Percentiles rank a stretch among this genome's conserved stretches.
Evolutionary conservation across 2,888 invertebrate genomes (phyloP).

Genomic region (Agrochola lychnidis): DNA sequence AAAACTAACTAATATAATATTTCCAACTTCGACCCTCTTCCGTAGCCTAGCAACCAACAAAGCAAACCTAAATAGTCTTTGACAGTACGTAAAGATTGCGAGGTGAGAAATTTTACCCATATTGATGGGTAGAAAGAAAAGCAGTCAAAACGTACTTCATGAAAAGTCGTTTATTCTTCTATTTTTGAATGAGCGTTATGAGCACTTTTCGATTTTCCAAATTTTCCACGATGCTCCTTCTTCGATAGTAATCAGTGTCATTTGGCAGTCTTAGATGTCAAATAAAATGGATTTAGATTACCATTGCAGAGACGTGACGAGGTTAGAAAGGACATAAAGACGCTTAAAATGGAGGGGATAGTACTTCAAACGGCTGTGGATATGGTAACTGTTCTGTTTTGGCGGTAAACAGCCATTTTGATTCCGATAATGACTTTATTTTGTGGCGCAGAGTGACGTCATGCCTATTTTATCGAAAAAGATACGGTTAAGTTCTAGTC

Average conservation of each 20-base stretch:
- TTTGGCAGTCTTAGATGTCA: slow-evolving; percentile 17
- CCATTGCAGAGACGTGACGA: slow-evolving; percentile 49
- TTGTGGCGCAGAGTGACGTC: slow-evolving; percentile 2
- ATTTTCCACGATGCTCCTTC: not conserved
- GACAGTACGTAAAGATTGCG: no score
- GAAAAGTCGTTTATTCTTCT: no score
- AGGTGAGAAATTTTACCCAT: no score
- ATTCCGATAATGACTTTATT: slow-evolving; percentile 37
- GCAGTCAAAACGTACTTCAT: no score
- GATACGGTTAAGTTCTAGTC: no score
- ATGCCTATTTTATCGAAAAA: not conserved
- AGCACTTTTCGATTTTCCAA: no score
- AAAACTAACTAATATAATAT: no score
- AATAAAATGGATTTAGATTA: slow-evolving; percentile 48
- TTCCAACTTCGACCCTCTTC: no score
- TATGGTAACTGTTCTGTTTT: slow-evolving; percentile 33
- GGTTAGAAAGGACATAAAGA: slow-evolving; percentile 32
- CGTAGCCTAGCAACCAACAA: no score
- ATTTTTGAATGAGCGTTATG: no score
- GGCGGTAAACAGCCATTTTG: slow-evolving; percentile 29
- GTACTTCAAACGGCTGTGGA: slow-evolving; percentile 16
- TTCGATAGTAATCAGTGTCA: slow-evolving; percentile 1
- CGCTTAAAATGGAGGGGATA: slow-evolving; percentile 5
- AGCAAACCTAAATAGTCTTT: no score
- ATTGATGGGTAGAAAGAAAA: no score